Percentiles rank a stretch among this genome's conserved stretches.
These are phyloP conservation scores for Agriopis marginaria DNA, from an alignment of 2,888 invertebrate species.

Conservation along the genomic window DNA sequence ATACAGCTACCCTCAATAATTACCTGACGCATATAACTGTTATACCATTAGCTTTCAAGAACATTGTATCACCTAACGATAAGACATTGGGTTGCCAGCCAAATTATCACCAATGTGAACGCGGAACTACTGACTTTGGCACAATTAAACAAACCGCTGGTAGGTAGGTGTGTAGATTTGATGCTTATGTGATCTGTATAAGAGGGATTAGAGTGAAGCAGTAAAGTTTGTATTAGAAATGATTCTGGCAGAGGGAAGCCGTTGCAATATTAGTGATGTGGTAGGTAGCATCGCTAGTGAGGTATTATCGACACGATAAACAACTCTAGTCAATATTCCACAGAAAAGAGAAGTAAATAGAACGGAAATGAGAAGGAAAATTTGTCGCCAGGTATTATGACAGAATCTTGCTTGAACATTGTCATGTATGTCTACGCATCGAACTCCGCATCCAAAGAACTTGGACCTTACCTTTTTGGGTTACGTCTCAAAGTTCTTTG, in stretches of 20 bases:
- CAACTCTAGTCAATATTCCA: too few species aligned
- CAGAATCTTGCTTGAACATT: too few species aligned
- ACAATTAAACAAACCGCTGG: neutral
- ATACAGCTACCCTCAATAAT: neutral
- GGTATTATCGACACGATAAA: slow-evolving; percentile 48
- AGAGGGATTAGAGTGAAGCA: slow-evolving; percentile 33
- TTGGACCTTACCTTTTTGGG: too few species aligned
- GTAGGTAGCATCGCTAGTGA: neutral
- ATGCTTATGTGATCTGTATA: slow-evolving; percentile 38
- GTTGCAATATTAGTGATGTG: slow-evolving; percentile 29
- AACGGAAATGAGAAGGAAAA: too few species aligned
- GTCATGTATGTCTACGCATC: too few species aligned
- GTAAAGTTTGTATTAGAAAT: slow-evolving; percentile 38
- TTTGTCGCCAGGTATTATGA: too few species aligned
- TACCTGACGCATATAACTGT: slow-evolving; percentile 11
- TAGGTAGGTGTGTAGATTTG: slow-evolving; percentile 21
- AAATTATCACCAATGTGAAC: slow-evolving; percentile 68
- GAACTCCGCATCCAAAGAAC: too few species aligned
- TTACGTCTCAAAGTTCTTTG: too few species aligned
- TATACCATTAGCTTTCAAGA: slow-evolving; percentile 1
- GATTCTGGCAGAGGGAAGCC: slow-evolving; percentile 48
- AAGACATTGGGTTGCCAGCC: slow-evolving; percentile 55
- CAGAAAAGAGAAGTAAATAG: too few species aligned
- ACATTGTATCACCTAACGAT: slow-evolving; percentile 19
- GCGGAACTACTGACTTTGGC: slow-evolving; percentile 62